These are phyloP conservation scores for Hepsetus odoe DNA, from an alignment of 2,113 vertebrate species.

Conservation along the genomic window DNA sequence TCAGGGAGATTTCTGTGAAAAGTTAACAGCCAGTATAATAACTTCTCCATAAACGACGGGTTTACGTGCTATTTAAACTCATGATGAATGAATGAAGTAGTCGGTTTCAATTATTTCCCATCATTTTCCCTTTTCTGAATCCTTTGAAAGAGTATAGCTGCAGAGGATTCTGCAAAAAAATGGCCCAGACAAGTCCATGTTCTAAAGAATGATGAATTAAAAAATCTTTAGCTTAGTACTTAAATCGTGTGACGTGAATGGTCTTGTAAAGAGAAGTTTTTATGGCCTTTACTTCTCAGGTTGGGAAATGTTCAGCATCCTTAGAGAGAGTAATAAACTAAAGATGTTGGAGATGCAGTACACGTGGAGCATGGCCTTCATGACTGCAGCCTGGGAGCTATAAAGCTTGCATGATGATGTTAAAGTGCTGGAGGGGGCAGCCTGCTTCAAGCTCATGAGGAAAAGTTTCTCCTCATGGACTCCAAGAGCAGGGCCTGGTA, in stretches of 20 bases:
- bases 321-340: not conserved
- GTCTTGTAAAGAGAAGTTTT: not conserved
- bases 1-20: too few species aligned
- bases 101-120: too few species aligned
- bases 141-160: too few species aligned
- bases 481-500: not conserved
- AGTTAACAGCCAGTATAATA: too few species aligned
- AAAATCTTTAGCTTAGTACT: too few species aligned
- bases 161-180: not conserved
- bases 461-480: not conserved
- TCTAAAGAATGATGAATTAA: not conserved
- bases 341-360: not conserved
- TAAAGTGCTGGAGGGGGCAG: not conserved
- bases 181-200: not conserved
- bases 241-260: too few species aligned
- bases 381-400: not conserved
- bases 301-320: not conserved
- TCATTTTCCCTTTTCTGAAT: too few species aligned
- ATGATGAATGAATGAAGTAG: too few species aligned
- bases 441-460: not conserved
- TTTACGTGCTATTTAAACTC: too few species aligned
- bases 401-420: constrained; percentile 1
- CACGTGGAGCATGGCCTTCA: not conserved
- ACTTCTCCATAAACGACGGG: too few species aligned
- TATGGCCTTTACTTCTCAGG: not conserved